phyloP scores from a whole-genome alignment of 2,888 invertebrate species.

The Heliconius aoede region DNA sequence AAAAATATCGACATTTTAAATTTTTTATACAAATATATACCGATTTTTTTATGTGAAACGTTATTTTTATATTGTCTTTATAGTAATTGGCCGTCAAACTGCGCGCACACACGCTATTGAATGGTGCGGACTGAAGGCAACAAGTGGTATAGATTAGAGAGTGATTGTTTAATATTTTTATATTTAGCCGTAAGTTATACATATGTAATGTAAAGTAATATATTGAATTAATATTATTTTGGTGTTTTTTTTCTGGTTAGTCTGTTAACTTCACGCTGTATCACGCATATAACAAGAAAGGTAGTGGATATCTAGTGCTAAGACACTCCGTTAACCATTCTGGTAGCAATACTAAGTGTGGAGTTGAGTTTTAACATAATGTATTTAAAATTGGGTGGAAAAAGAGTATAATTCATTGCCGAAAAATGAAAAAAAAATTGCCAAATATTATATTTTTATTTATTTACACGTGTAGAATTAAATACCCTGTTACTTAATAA shows the following conservation, averaged over 20 bases:
- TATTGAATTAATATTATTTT: conserved; percentile 73
- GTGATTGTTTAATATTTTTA: conserved; percentile 79
- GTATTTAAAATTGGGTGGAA: neutral
- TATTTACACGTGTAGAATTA: neutral
- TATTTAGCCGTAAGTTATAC: conserved; percentile 78
- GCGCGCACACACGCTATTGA: conserved; percentile 45
- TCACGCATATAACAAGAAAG: neutral
- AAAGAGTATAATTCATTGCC: neutral
- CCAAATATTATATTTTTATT: neutral
- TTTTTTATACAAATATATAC: conserved; percentile 2
- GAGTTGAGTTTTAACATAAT: no score
- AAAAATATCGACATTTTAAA: neutral
- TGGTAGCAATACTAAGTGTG: no score
- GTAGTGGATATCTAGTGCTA: neutral
- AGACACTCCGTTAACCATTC: neutral
- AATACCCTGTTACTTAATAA: conserved; percentile 15
- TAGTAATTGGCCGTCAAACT: conserved; percentile 20
- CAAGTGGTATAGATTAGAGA: conserved; percentile 56
- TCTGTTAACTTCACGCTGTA: neutral
- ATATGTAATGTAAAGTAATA: conserved; percentile 73
- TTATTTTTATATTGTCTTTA: conserved; percentile 23
- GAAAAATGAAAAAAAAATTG: neutral
- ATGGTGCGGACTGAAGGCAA: conserved; percentile 57
- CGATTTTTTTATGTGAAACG: neutral
- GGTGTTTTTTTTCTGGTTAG: conserved; percentile 52